Conservation (phyloP, 2,888 invertebrate genomes). For the Bibio marci region DNA sequence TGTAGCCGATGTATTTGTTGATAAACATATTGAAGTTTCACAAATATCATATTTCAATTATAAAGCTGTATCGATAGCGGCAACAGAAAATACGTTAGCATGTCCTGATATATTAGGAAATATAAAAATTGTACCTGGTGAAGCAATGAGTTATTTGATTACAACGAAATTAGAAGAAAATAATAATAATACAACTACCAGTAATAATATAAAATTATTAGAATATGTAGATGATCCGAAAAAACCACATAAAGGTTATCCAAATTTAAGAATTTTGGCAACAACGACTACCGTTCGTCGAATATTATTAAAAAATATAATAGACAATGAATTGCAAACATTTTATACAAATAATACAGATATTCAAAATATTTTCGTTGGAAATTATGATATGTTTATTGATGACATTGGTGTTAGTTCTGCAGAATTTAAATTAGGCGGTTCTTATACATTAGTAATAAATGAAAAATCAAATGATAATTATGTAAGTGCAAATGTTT, state of each 20-base stretch:
- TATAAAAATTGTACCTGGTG: slow-evolving; percentile 16
- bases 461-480: slow-evolving; percentile 15
- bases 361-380: slow-evolving; percentile 16
- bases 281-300: slow-evolving; percentile 17
- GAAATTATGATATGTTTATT: slow-evolving; percentile 27
- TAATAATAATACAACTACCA: no score
- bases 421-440: slow-evolving; percentile 37
- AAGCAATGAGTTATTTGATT: slow-evolving; percentile 20
- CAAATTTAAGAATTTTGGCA: slow-evolving; percentile 22
- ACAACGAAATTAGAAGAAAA: slow-evolving; percentile 2
- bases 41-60: no score
- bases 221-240: slow-evolving; percentile 20
- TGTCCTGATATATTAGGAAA: slow-evolving; percentile 15
- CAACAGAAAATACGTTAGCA: slow-evolving; percentile 9
- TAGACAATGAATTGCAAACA: background rate
- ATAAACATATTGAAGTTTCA: slow-evolving; percentile 24
- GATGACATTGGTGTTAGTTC: slow-evolving; percentile 20
- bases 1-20: slow-evolving; percentile 28
- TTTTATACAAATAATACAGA: slow-evolving; percentile 6
- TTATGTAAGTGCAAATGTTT: slow-evolving; percentile 1
- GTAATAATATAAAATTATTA: slow-evolving; percentile 10
- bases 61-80: slow-evolving; percentile 26
- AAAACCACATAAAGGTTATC: slow-evolving; percentile 21
- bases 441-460: slow-evolving; percentile 43
- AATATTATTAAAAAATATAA: slow-evolving; percentile 4